A percentile compares a stretch with the other conserved stretches of the same genome.
Conservation (phyloP, 2,113 vertebrate genomes). For the Axis porcinus region DNA sequence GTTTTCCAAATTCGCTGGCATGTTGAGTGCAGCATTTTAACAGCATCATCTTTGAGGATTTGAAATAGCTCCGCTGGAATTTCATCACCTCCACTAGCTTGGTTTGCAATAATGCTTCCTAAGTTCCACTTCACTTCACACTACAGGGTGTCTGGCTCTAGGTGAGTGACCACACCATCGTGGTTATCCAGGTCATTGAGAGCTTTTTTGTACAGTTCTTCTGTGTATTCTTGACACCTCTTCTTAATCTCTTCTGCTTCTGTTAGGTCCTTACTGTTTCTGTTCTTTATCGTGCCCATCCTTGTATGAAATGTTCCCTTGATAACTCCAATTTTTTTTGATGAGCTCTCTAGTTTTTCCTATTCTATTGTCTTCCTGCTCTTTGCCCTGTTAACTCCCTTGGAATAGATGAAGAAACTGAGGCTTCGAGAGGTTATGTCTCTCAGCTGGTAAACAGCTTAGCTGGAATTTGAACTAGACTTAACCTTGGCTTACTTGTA, state of each 20-base stretch:
- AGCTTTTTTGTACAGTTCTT: background rate
- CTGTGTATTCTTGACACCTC: background rate
- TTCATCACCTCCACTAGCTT: background rate
- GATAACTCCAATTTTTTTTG: background rate
- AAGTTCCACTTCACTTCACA: background rate
- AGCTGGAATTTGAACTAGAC: background rate
- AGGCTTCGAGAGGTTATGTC: background rate
- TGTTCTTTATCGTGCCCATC: background rate
- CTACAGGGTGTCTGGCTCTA: background rate
- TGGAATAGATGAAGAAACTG: background rate
- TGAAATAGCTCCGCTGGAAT: background rate
- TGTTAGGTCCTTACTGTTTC: background rate
- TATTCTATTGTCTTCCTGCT: background rate
- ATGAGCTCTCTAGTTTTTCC: background rate
- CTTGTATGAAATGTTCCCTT: background rate
- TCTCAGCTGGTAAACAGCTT: background rate
- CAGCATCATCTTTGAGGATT: background rate
- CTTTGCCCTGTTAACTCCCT: background rate
- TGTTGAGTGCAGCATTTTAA: background rate
- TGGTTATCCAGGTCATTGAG: background rate
- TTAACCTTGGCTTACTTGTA: background rate
- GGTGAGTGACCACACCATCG: background rate
- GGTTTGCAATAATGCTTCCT: background rate
- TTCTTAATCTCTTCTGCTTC: background rate
- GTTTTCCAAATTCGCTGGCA: background rate